phyloP scores from a whole-genome alignment of 1,140 invertebrate genomes.

The Elysia chlorotica region DNA sequence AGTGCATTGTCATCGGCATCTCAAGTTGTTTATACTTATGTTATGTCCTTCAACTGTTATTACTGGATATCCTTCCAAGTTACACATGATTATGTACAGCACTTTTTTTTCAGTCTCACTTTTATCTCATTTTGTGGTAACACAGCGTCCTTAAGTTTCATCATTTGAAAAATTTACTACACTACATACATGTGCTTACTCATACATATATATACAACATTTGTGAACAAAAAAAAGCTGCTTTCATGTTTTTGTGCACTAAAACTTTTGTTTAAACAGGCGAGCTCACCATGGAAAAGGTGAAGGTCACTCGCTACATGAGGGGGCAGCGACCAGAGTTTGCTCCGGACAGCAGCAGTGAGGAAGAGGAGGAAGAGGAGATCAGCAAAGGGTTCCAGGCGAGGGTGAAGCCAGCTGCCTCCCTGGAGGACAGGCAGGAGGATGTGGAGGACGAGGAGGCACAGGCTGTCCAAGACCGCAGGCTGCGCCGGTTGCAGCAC shows the following conservation, averaged over 20 bases:
- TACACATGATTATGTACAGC: too few relatives aligned
- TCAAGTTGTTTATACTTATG: too few relatives aligned
- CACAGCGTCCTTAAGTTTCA: neutral
- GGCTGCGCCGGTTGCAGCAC: conserved; percentile 48
- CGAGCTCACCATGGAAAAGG: conserved; percentile 64
- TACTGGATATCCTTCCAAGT: too few relatives aligned
- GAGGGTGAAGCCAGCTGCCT: neutral
- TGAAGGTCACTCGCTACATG: conserved; percentile 65
- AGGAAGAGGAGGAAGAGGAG: conserved; percentile 64
- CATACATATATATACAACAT: neutral
- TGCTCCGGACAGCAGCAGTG: conserved; percentile 66
- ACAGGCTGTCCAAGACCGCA: conserved; percentile 41
- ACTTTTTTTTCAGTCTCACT: too few relatives aligned
- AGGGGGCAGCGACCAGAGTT: conserved; percentile 64
- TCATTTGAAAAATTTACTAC: neutral
- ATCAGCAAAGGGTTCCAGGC: conserved; percentile 35
- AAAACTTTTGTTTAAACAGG: conserved; percentile 39
- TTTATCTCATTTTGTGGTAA: neutral
- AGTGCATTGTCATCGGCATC: too few relatives aligned
- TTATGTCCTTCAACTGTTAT: too few relatives aligned
- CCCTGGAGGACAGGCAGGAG: conserved; percentile 43
- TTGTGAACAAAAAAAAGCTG: neutral
- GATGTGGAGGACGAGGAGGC: conserved; percentile 29
- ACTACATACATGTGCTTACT: neutral
- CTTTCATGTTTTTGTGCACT: neutral